Conservation (phyloP, 2,113 vertebrate genomes). For the Dromiciops gliroides region DNA sequence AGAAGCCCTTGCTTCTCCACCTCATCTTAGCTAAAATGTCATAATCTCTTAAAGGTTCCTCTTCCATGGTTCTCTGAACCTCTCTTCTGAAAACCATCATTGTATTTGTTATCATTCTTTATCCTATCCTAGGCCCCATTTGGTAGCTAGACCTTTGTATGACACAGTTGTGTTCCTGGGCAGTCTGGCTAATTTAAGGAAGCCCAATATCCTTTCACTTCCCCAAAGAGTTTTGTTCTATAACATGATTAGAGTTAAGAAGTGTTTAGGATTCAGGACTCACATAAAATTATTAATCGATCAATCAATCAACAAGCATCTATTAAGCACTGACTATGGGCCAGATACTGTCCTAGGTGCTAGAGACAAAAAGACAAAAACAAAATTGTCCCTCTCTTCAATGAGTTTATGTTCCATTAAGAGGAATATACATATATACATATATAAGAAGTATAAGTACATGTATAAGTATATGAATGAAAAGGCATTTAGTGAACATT, state of each 20-base stretch:
- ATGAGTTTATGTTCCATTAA: background rate
- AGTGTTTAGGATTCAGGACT: background rate
- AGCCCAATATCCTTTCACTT: background rate
- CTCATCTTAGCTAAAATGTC: background rate
- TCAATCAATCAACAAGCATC: background rate
- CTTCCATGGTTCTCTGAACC: background rate
- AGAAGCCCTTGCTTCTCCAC: background rate
- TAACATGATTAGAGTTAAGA: background rate
- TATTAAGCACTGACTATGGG: background rate
- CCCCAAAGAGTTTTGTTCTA: background rate
- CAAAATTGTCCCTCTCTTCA: background rate
- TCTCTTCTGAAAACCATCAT: background rate
- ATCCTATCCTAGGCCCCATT: background rate
- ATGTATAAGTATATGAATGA: background rate
- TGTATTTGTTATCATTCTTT: background rate
- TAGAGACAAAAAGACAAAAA: background rate
- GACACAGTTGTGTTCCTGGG: background rate
- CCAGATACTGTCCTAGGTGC: background rate
- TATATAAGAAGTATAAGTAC: background rate
- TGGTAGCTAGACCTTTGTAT: background rate
- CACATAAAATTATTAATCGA: background rate
- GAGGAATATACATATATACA: background rate
- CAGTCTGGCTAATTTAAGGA: background rate
- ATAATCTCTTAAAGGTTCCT: background rate
- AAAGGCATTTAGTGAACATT: background rate